Base-by-base conservation (phyloP, 2,888 invertebrate genomes). In the Ariolimax columbianus region DNA sequence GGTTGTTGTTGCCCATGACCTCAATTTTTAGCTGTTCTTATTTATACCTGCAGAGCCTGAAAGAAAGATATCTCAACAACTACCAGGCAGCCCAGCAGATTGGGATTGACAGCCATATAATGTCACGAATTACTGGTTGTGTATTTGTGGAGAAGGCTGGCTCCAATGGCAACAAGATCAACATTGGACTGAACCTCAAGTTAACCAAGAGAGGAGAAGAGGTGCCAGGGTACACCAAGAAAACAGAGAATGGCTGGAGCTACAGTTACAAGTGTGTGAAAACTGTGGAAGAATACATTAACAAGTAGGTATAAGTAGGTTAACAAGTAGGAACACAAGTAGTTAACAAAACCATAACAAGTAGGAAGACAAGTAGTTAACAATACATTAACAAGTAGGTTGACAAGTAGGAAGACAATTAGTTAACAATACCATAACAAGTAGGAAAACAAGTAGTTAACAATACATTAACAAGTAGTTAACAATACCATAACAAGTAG, bases 101-200 rank as follows among this genome's bases (percentile, higher is more conserved):
- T 3, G 94, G 94, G 2, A 91, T 98, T 89, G 96, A 96, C 55
- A 93, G 95, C 0, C 96, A 96, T 89, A 95, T 97, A 90, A 94
- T 99, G 87, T 97, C 97, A 0, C 96, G 98, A 17, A 95, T 99
- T 83, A 98, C 98, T 0, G 98, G 98, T 0, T 96, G 97, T 0
- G 95, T 99, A 79, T 96, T 96, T 87, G 95, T 98, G 38, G 88
- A 90, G n/a, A 88, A 89, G 11, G 91, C 91, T 19, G 84, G 88
- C 14, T 86, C 87, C 30, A 51, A 63, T 33, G 86, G 84, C 1
- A 89, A 89, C 33, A 93, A 91, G 88, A 93, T 96, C 30, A 98
- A 98, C 93, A 95, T 99, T 47, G 99, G 99, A 0, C 95, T 99
- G 75, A 97, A 98, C 93, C 95, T 99, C 38, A 99, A 99, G 94